These are phyloP conservation scores for Caenorhabditis imperialis DNA, from an alignment of 2,888 invertebrate genomes.

Conservation along the genomic window DNA sequence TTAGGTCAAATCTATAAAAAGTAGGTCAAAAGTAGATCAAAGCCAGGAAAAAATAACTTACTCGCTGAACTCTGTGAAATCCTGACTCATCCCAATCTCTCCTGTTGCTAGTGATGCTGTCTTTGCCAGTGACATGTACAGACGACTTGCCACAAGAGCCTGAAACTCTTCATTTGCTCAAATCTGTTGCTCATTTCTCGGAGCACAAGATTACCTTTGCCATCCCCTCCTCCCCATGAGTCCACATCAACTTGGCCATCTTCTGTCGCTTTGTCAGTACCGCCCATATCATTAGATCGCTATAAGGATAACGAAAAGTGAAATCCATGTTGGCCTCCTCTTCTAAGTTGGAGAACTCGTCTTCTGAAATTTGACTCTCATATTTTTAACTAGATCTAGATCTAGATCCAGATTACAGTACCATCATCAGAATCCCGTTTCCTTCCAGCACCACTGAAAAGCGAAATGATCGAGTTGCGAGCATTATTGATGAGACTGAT, in stretches of 20 bases:
- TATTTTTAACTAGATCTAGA: too few relatives aligned
- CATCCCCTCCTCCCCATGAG: slow-evolving; percentile 96
- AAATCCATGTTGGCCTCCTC: slow-evolving; percentile 63
- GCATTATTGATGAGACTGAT: slow-evolving; percentile 58
- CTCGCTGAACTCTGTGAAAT: slow-evolving; percentile 59
- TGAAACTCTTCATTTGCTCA: slow-evolving; percentile 5
- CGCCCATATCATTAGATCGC: slow-evolving; percentile 93
- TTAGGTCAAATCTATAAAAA: too few relatives aligned
- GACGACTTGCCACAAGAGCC: slow-evolving; percentile 79
- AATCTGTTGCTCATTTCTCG: too few relatives aligned
- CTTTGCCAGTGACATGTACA: slow-evolving; percentile 96
- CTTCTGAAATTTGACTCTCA: slow-evolving; percentile 34
- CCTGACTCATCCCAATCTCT: slow-evolving; percentile 84
- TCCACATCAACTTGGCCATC: slow-evolving; percentile 94
- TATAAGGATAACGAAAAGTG: slow-evolving; percentile 85
- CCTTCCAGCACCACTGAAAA: slow-evolving; percentile 41
- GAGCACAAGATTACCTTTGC: slow-evolving; percentile 85
- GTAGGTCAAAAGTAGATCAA: too few relatives aligned
- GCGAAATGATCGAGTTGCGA: slow-evolving; percentile 61
- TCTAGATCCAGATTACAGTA: too few relatives aligned
- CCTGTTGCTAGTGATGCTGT: slow-evolving; percentile 97
- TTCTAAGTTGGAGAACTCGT: slow-evolving; percentile 47
- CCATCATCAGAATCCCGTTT: slow-evolving; percentile 43
- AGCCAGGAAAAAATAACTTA: slow-evolving; percentile 13
- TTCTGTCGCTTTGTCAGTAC: slow-evolving; percentile 97